Base-by-base conservation (phyloP, 1,140 invertebrate genomes). In the Bombus superbus region DNA sequence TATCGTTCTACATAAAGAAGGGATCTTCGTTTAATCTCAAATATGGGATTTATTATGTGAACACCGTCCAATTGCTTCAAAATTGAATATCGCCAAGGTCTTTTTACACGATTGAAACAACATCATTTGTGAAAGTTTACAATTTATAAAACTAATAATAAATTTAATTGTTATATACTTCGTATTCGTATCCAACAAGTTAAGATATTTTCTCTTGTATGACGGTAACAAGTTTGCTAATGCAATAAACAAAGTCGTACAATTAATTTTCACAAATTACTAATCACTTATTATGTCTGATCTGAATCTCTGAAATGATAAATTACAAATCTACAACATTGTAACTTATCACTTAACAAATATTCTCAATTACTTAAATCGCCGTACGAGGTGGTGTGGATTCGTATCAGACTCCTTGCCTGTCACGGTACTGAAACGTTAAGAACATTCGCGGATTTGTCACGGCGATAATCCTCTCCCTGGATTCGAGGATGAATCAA, bases 401-500 rank as follows among this genome's bases (percentile, higher is more conserved):
- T 62, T 25, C 47, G 18, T 22, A 22, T 53, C 10, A 62, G 59
- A 1, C 3, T 11, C 0, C 25, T 62, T 6, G 1, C n/a, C n/a
- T 32, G 6, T 32, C 62, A 13, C 62, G 62, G 62, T n/a, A 32
- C 9, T 2, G 8, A 35, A 76, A 35, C 38, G 4, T 42, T 42
- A 40, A 77, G 57, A 64, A 62, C 28, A 57, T 62, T 64, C 57
- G 38, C 28, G 75, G 18, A 77, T 59, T 77, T 64, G 75, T 77
- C 53, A 22, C 73, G 32, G 8, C n/a, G 73, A 18, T 35, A 53
- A 75, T 53, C 10, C 32, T 15, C n/a, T 25, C 0, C 22, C 18
- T 18, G 44, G 9, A 83, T 81, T 88, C 74, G 77, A 83, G 88
- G 71, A 69, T 77, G 76, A 88, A 90, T 90, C 86, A 78, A 73